Percentiles rank a stretch among this genome's conserved stretches.
These are phyloP conservation scores for Eulemur rubriventer DNA, from an alignment of 2,797 vertebrate species.

Conservation along the genomic window DNA sequence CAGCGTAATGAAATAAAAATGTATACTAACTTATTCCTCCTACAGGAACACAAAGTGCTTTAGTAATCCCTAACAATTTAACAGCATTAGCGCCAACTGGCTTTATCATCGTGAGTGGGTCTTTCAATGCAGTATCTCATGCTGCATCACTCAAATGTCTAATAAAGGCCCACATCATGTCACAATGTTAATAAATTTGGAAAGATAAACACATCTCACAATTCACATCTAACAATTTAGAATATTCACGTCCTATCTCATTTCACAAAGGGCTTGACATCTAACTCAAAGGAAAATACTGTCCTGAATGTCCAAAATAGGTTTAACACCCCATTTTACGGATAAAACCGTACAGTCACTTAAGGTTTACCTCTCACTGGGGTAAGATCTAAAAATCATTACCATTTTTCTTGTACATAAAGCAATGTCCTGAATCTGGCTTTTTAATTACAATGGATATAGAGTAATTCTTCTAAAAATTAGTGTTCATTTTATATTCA, in stretches of 20 bases:
- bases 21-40: not conserved
- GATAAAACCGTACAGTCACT: not conserved
- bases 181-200: not conserved
- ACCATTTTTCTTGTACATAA: not conserved
- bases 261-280: not conserved
- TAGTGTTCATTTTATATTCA: not conserved
- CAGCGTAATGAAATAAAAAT: slow-evolving; percentile 34
- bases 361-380: not conserved
- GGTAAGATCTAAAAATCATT: not conserved
- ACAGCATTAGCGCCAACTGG: not conserved
- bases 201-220: not conserved
- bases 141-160: slow-evolving; percentile 12
- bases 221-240: not conserved
- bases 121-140: not conserved
- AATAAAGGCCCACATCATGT: not conserved
- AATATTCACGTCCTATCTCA: not conserved
- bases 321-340: not conserved
- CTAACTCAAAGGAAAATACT: not conserved
- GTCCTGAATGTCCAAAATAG: not conserved
- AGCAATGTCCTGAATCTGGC: not conserved
- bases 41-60: not conserved
- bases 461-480: not conserved
- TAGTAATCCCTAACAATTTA: not conserved
- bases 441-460: not conserved
- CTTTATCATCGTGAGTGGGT: not conserved